Base-by-base conservation (phyloP, 2,888 invertebrate species). In the Leptinotarsa haldemani region DNA sequence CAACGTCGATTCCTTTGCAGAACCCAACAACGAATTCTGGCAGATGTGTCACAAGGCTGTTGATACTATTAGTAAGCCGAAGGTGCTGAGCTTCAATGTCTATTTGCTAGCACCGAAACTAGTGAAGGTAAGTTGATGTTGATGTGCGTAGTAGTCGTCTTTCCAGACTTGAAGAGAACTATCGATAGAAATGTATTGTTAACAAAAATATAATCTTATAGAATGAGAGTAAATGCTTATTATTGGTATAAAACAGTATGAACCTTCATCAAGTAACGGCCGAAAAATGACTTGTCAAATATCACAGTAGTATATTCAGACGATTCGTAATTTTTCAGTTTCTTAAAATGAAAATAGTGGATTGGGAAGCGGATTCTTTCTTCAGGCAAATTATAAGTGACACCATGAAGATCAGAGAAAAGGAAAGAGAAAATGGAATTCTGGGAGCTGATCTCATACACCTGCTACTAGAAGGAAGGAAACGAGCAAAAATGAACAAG, bases 21-120 rank as follows among this genome's bases (percentile, higher is more conserved):
- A 91, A 0, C 85, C 83, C 4, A 81, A 90, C 0, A 91, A 91
- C 77, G 83, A 88, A 48, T 92, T 92, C 80, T 91, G 89, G 78
- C 69, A 80, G 46, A 89, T 88, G 86, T 90, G 90, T 22, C 89
- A 88, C 75, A 84, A 83, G n/a, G 82, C 88, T 15, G 88, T 90
- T 0, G 86, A 85, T 7, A 88, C 80, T 68, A 70, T 68, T 15
- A 68, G 68, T 40, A 56, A 56, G 56, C 47, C 30, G 3, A 68
- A 68, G 48, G 68, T 68, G 13, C 47, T 68, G 5, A 56, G 56
- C 15, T 68, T 68, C 47, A 68, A 25, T 20, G 68, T 68, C 2
- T 68, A 58, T 56, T 47, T 68, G 40, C 0, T 68, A 13, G 68
- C 68, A 2, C 68, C 68, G 22, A 58, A 20, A 20, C 20, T 68